A percentile compares a stretch with the other conserved stretches of the same genome.
Conservation (phyloP, 2,888 invertebrate genomes). For the Choreutis nemorana region DNA sequence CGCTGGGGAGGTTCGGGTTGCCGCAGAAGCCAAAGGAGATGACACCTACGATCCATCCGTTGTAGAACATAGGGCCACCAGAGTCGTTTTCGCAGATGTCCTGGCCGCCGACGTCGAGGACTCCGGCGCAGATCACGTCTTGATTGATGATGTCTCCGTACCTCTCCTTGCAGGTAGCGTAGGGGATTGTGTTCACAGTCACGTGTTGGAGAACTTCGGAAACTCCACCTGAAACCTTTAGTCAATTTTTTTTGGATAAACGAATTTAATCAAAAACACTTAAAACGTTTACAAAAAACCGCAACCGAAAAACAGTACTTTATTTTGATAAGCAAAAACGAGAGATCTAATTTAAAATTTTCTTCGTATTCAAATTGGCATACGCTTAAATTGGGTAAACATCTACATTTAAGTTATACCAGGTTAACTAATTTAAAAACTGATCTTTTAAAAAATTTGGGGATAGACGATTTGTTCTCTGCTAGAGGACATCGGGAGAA, state of each 20-base stretch:
- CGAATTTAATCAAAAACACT: no score
- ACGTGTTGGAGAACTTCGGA: slow-evolving; percentile 22
- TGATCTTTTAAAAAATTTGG: no score
- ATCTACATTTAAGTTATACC: no score
- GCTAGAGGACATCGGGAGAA: not conserved
- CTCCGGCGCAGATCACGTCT: slow-evolving; percentile 36
- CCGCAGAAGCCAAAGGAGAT: slow-evolving; percentile 57
- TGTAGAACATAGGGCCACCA: slow-evolving; percentile 51
- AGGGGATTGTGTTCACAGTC: slow-evolving; percentile 30
- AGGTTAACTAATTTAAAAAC: no score
- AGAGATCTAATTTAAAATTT: no score
- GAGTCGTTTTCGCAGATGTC: slow-evolving; percentile 52
- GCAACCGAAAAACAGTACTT: no score
- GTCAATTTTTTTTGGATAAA: no score
- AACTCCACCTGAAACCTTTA: no score
- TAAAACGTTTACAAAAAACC: no score
- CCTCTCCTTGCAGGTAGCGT: slow-evolving; percentile 21
- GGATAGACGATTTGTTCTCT: not conserved
- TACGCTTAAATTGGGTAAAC: no score
- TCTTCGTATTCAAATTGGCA: no score
- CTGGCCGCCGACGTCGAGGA: slow-evolving; percentile 22
- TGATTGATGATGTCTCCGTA: slow-evolving; percentile 24
- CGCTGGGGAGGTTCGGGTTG: slow-evolving; percentile 38
- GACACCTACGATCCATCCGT: slow-evolving; percentile 31
- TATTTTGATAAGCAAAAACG: no score